phyloP scores from a whole-genome alignment of 2,888 invertebrate genomes.

The Anthrax anthrax region DNA sequence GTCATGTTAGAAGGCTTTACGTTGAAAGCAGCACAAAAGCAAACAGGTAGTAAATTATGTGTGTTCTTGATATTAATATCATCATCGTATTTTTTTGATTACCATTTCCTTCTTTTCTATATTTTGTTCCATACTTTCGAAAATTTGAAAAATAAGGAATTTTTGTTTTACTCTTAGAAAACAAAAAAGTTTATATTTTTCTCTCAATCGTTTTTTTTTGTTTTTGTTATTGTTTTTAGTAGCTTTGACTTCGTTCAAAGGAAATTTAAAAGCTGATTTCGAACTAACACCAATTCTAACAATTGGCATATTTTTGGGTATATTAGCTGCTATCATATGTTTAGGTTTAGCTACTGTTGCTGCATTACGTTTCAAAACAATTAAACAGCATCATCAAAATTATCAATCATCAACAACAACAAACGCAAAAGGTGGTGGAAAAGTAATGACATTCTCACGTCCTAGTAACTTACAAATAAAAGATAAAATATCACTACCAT shows the following conservation, averaged over 20 bases:
- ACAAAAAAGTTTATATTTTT: too few species aligned
- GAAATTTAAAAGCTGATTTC: conserved; percentile 36
- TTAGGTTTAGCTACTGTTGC: conserved; percentile 34
- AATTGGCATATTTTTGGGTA: conserved; percentile 35
- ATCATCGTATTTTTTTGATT: neutral
- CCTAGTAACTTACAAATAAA: conserved; percentile 46
- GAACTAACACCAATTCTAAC: conserved; percentile 41
- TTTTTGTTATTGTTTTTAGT: conserved; percentile 13
- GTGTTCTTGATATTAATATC: too few species aligned
- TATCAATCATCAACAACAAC: conserved; percentile 22
- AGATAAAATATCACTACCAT: conserved; percentile 53
- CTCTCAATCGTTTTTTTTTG: too few species aligned
- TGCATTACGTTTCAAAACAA: conserved; percentile 32
- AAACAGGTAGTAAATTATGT: conserved; percentile 44
- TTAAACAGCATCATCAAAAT: conserved; percentile 32
- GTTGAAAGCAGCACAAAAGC: conserved; percentile 59
- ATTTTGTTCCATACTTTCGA: too few species aligned
- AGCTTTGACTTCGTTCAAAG: conserved; percentile 34
- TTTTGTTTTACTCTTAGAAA: too few species aligned
- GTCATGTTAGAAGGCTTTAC: conserved; percentile 57
- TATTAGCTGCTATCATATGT: conserved; percentile 33
- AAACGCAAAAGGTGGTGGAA: conserved; percentile 24
- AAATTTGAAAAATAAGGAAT: too few species aligned
- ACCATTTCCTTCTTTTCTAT: neutral
- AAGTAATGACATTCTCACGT: conserved; percentile 36